Evolutionary conservation across 2,113 vertebrate genomes (phyloP).

Genomic region (Gymnarchus niloticus): DNA sequence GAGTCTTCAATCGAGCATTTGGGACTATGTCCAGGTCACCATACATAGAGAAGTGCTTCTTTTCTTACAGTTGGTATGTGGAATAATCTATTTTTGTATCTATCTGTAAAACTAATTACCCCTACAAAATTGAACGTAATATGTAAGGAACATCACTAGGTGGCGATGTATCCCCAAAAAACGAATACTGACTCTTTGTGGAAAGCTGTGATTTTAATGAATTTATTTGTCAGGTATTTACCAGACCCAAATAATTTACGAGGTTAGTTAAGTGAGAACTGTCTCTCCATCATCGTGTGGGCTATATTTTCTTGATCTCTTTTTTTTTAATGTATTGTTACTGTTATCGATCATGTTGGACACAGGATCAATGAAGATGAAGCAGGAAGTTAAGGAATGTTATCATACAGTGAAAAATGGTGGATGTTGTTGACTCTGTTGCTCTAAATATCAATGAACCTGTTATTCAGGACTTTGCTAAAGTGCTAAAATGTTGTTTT

Average conservation of each 20-base stretch:
- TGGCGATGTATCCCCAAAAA: conserved; percentile 28
- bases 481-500: background rate
- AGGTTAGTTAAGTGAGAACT: no score
- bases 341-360: no score
- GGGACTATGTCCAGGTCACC: no score
- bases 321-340: no score
- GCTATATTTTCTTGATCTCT: background rate
- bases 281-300: background rate
- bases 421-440: background rate
- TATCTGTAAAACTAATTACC: no score
- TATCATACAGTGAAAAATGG: background rate
- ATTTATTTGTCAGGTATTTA: background rate
- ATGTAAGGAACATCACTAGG: conserved; percentile 24
- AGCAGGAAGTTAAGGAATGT: no score
- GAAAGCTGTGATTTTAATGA: background rate
- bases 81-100: background rate
- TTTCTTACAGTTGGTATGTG: background rate
- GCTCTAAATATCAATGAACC: no score
- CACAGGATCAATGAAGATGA: no score
- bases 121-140: no score
- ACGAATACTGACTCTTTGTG: background rate
- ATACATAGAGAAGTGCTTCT: background rate
- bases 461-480: no score
- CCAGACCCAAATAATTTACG: background rate
- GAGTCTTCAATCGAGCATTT: background rate